Conservation (phyloP, 2,113 vertebrate genomes). For the Bubo bubo region DNA sequence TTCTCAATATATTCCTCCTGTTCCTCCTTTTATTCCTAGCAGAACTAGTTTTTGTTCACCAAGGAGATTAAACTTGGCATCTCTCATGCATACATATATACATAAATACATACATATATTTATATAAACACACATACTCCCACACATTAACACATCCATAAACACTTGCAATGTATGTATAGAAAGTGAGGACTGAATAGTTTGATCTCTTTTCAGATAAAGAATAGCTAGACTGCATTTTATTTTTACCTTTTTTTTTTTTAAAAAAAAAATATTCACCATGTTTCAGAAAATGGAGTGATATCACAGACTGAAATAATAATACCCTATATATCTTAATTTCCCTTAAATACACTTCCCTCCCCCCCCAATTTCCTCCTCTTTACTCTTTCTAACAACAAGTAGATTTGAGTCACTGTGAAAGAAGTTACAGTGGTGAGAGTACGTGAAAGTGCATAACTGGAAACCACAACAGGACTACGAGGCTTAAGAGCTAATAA, state of each 20-base stretch:
- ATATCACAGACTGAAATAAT: not conserved
- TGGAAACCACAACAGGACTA: not conserved
- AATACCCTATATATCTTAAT: not conserved
- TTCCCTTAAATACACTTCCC: not conserved
- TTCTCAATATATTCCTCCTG: not conserved
- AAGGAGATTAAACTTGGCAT: not conserved
- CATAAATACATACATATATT: not conserved
- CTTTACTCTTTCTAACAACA: not conserved
- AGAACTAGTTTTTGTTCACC: not conserved
- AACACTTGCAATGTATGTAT: not conserved
- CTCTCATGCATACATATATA: not conserved
- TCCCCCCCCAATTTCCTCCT: not conserved
- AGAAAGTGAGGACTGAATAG: not conserved
- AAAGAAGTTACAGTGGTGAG: not conserved
- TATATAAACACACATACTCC: not conserved
- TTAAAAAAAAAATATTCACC: not conserved
- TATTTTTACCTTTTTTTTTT: not conserved
- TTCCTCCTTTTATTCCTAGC: not conserved
- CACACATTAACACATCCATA: not conserved
- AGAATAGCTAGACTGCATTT: not conserved
- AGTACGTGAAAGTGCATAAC: not conserved
- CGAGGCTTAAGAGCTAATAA: not conserved
- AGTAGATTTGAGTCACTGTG: not conserved
- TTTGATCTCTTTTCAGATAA: not conserved
- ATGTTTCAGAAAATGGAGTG: not conserved